A percentile compares a stretch with the other conserved stretches of the same genome.
Evolutionary conservation across 92 coral and sea anemone species (phyloP).

Genomic region (Parazoanthus swiftii): DNA sequence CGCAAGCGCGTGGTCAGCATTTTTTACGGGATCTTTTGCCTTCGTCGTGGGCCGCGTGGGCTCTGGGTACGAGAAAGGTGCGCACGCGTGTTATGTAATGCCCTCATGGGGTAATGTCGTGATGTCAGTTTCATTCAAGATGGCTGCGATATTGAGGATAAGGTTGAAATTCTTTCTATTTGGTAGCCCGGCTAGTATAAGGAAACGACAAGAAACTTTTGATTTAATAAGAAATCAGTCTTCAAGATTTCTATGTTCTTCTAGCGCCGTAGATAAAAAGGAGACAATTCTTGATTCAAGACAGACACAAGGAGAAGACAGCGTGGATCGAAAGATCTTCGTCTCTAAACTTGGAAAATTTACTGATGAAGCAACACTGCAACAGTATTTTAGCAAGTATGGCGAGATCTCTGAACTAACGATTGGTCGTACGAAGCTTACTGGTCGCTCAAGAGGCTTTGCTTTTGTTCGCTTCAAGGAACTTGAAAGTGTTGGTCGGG

Average conservation of each 20-base stretch:
- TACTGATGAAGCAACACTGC: constrained; percentile 15
- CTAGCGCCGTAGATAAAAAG: not conserved
- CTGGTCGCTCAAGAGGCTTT: constrained; percentile 53
- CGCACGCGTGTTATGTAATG: not conserved
- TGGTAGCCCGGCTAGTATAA: not conserved
- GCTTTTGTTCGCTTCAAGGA: constrained; percentile 49
- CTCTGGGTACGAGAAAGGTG: no score
- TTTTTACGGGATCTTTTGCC: no score
- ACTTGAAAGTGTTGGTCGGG: constrained; percentile 20
- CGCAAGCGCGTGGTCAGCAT: no score
- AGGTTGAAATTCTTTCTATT: not conserved
- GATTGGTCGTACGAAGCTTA: constrained; percentile 41
- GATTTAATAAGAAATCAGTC: not conserved
- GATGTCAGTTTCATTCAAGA: not conserved
- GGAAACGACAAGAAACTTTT: not conserved
- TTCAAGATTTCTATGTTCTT: not conserved
- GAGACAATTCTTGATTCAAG: not conserved
- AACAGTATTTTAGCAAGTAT: constrained; percentile 44
- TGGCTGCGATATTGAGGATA: not conserved
- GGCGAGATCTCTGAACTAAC: constrained; percentile 50
- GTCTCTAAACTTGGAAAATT: constrained; percentile 23
- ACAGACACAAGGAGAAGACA: not conserved
- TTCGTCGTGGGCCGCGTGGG: no score
- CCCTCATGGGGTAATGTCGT: no score
- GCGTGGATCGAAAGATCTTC: constrained; percentile 16